phyloP scores from a whole-genome alignment of 1,140 invertebrate genomes.

The Calliopsis andreniformis region DNA sequence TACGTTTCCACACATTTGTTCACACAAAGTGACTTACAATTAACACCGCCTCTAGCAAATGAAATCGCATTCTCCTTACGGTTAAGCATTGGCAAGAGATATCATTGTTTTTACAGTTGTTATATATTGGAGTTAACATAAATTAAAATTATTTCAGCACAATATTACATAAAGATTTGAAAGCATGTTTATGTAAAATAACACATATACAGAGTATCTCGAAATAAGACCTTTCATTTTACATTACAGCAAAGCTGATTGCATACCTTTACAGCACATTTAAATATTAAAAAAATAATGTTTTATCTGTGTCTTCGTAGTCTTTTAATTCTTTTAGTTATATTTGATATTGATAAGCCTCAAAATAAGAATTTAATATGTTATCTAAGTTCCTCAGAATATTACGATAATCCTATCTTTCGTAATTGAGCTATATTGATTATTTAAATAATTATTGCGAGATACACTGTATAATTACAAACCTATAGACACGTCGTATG shows the following conservation, averaged over 20 bases:
- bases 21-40: conserved; percentile 44
- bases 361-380: neutral
- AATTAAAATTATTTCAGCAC: conserved; percentile 13
- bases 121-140: conserved; percentile 3
- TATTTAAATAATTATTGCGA: conserved; percentile 11
- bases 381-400: neutral
- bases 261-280: neutral
- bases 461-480: conserved; percentile 26
- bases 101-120: conserved; percentile 55
- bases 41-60: conserved; percentile 41
- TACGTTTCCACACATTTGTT: conserved; percentile 28
- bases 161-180: conserved; percentile 11
- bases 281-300: conserved; percentile 5
- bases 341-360: neutral
- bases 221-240: neutral
- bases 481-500: neutral
- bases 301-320: neutral
- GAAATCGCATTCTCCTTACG: conserved; percentile 26
- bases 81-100: conserved; percentile 64
- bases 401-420: neutral
- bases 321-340: neutral
- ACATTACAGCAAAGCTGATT: neutral
- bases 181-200: conserved; percentile 1
- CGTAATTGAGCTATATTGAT: neutral
- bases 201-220: conserved; percentile 32